Evolutionary conservation across 2,888 invertebrate genomes (phyloP).

Genomic region (Epinotia bilunana): DNA sequence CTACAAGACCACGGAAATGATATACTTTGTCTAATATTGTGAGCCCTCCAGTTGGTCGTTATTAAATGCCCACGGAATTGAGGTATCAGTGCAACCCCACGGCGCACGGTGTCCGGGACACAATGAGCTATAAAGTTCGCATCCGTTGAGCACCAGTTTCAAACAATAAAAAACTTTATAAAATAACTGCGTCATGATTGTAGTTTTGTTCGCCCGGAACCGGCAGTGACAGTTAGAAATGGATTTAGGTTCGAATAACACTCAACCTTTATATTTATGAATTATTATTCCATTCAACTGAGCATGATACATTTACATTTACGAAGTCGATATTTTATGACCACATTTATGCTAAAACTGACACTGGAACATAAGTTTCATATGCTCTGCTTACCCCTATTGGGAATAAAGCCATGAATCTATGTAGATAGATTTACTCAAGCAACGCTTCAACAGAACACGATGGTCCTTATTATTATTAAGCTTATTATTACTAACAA

Average conservation of each 20-base stretch:
- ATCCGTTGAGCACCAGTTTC: constrained; percentile 30
- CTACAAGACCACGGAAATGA: neutral
- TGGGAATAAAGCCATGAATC: no score
- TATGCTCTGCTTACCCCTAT: no score
- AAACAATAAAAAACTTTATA: constrained; percentile 13
- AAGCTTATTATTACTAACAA: no score
- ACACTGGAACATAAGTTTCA: no score
- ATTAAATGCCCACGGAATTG: neutral
- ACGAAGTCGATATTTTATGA: no score
- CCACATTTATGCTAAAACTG: no score
- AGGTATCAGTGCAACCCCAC: constrained; percentile 4
- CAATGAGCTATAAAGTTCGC: constrained; percentile 21
- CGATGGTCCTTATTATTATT: no score
- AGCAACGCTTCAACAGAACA: no score
- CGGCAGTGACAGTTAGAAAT: neutral
- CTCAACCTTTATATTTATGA: neutral
- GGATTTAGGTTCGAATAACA: constrained; percentile 12
- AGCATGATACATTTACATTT: no score
- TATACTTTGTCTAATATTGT: neutral
- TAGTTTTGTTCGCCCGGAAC: constrained; percentile 26
- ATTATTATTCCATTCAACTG: neutral
- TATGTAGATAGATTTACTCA: no score
- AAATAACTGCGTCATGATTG: constrained; percentile 24
- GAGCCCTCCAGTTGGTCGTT: neutral
- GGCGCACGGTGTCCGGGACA: neutral